A percentile compares a stretch with the other conserved stretches of the same genome.
phyloP scores from a whole-genome alignment of 1,140 invertebrate genomes.

The Aleiodes sp. region DNA sequence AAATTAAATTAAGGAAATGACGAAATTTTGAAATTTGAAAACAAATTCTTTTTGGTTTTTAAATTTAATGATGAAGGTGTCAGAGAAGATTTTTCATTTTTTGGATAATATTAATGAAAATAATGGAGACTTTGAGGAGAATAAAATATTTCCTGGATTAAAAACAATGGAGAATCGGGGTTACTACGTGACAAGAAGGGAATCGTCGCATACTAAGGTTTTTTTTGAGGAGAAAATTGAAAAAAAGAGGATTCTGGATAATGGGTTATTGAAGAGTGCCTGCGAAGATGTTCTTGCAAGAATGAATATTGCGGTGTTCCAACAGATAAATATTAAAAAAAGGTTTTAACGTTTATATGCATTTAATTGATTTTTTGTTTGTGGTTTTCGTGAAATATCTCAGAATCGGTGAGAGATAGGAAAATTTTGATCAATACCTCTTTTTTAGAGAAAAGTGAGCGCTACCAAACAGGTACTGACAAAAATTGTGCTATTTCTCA shows the following conservation, averaged over 20 bases:
- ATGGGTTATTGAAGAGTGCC: conserved; percentile 37
- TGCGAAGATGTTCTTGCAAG: conserved; percentile 41
- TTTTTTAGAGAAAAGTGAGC: no score
- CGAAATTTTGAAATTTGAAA: not conserved
- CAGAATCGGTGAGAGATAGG: no score
- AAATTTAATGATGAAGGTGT: conserved; percentile 9
- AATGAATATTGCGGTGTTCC: conserved; percentile 39
- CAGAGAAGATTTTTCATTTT: no score
- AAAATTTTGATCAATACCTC: no score
- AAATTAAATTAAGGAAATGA: not conserved
- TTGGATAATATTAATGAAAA: no score
- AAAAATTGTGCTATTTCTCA: no score
- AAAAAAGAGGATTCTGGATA: conserved; percentile 28
- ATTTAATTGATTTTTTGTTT: no score
- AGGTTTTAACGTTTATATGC: conserved; percentile 18
- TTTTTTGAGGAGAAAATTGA: conserved; percentile 27
- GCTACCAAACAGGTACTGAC: no score
- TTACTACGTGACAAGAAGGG: conserved; percentile 23
- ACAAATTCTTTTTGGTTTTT: conserved; percentile 1
- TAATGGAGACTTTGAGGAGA: not conserved
- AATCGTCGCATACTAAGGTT: conserved; percentile 19
- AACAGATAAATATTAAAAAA: conserved; percentile 29
- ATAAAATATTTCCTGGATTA: conserved; percentile 15
- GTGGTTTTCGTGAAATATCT: no score
- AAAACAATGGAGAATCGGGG: conserved; percentile 45